Evolutionary conservation across 1,140 invertebrate genomes (phyloP), one percentile per base, ranked within the genome.

Genomic region (Pemphigus obesinymphae): DNA sequence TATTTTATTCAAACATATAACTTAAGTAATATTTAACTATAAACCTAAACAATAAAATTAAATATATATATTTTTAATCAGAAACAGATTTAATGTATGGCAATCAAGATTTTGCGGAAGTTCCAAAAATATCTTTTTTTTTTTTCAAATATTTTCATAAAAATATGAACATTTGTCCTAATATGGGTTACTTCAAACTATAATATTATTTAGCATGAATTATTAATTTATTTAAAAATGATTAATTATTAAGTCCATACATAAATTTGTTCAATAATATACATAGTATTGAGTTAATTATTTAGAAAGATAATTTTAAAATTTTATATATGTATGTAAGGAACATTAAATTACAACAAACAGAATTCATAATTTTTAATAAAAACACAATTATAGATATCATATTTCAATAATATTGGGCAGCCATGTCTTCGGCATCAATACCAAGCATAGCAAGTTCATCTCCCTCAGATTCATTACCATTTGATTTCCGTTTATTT

Each of bases 391-490:
- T 63, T 34, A 63, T n/a, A n/a, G n/a, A n/a, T n/a, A n/a, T n/a
- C n/a, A 63, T 29, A 23, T 55, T 7, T 78, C 15, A 80, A 63
- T 80, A 86, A 85, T 86, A 86, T 86, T 90, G 89, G 80, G 91
- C 91, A 13, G 91, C 91, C 84, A 92, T 89, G 85, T 92, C 91
- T 70, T 90, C 89, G 2, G 90, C 91, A 85, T 92, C 91, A 45
- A 92, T 92, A 4, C 91, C 91, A 43, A 92, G 86, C 89, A 92
- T 89, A 4, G 91, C 91, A 76, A 92, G 85, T 83, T 92, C 91
- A 58, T 92, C 91, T 82, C 91, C 85, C 66, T 91, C 89, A 72
- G 89, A 89, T 84, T 89, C 87, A 72, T 82, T 83, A 43, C 82
- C 78, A 45, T 82, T 55, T 20, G 50, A n/a, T 76, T 82, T 82